Percentiles rank a stretch among this genome's conserved stretches.
phyloP scores from a whole-genome alignment of 1,140 invertebrate genomes.

The Drosophila pruinosa region DNA sequence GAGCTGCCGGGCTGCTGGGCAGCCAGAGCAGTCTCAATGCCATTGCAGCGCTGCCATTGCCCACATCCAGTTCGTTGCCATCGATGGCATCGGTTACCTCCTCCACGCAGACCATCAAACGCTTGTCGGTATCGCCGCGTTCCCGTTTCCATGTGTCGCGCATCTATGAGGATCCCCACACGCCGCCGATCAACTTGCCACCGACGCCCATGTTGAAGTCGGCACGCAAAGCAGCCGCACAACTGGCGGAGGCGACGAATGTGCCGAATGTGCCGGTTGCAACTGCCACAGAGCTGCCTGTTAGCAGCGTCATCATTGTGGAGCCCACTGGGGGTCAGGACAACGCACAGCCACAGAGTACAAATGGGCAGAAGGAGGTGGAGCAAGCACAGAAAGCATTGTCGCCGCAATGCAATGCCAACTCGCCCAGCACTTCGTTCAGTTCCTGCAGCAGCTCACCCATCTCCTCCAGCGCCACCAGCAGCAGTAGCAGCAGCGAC shows the following conservation, averaged over 20 bases:
- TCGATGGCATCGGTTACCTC: conserved; percentile 77
- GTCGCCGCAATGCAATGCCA: conserved; percentile 19
- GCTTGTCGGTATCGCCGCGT: conserved; percentile 70
- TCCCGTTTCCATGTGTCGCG: conserved; percentile 76
- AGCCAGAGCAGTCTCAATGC: conserved; percentile 49
- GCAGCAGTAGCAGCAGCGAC: conserved; percentile 40
- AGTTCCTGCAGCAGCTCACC: conserved; percentile 67
- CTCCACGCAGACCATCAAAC: conserved; percentile 74
- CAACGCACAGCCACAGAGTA: conserved; percentile 47
- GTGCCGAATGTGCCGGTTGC: background rate
- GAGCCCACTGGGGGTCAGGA: conserved; percentile 29
- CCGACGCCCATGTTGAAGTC: conserved; percentile 76
- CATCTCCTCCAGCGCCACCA: conserved; percentile 23
- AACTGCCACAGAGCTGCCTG: conserved; percentile 32
- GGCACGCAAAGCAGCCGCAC: conserved; percentile 51
- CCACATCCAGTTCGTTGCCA: conserved; percentile 75
- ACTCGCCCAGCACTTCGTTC: conserved; percentile 50
- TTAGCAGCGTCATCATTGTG: conserved; percentile 50
- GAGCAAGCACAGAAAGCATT: conserved; percentile 16
- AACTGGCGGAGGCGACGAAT: conserved; percentile 22
- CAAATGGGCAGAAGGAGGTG: conserved; percentile 33
- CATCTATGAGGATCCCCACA: conserved; percentile 78
- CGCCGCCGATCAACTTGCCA: conserved; percentile 71
- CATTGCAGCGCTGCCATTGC: conserved; percentile 40
- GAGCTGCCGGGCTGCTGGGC: conserved; percentile 25